phyloP scores from a whole-genome alignment of 2,888 invertebrate species.

The Galeopsomyia nigrocyanea region DNA sequence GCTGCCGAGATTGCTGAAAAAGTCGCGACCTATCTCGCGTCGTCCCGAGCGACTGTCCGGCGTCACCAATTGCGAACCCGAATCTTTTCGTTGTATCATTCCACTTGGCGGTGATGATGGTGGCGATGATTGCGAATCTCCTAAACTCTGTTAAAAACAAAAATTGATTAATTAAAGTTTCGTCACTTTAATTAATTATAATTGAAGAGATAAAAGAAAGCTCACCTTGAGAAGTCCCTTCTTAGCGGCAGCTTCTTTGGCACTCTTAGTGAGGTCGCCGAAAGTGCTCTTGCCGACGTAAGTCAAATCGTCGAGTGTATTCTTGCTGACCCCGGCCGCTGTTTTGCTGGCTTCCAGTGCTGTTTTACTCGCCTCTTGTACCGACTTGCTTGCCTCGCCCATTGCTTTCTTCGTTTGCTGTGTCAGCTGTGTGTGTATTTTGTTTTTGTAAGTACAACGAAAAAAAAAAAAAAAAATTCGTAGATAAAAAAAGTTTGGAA shows the following conservation, averaged over 20 bases:
- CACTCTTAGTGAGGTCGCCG: constrained; percentile 91
- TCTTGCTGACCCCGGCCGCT: constrained; percentile 89
- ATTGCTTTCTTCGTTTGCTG: constrained; percentile 91
- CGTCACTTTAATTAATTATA: constrained; percentile 1
- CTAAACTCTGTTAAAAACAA: constrained; percentile 65
- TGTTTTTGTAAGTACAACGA: too few relatives aligned
- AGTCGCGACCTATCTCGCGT: constrained; percentile 78
- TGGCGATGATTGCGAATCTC: constrained; percentile 69
- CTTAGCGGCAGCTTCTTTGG: constrained; percentile 88
- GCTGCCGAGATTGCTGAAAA: constrained; percentile 91
- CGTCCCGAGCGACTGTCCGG: constrained; percentile 71
- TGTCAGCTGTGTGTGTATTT: constrained; percentile 81
- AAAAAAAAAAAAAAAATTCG: too few relatives aligned
- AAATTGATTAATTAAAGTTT: not conserved
- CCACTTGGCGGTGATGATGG: constrained; percentile 60
- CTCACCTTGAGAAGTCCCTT: constrained; percentile 85
- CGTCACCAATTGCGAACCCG: constrained; percentile 72
- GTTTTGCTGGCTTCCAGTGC: constrained; percentile 90
- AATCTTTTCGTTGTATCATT: constrained; percentile 71
- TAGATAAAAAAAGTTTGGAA: too few relatives aligned
- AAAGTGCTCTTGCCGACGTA: constrained; percentile 92
- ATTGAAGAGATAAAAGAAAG: not conserved
- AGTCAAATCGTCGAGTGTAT: constrained; percentile 88
- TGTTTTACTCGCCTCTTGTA: constrained; percentile 87
- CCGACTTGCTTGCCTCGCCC: constrained; percentile 83